A percentile compares a stretch with the other conserved stretches of the same genome.
These are phyloP conservation scores for Tetragnatha montana DNA, from an alignment of 2,888 invertebrate species.

Conservation along the genomic window DNA sequence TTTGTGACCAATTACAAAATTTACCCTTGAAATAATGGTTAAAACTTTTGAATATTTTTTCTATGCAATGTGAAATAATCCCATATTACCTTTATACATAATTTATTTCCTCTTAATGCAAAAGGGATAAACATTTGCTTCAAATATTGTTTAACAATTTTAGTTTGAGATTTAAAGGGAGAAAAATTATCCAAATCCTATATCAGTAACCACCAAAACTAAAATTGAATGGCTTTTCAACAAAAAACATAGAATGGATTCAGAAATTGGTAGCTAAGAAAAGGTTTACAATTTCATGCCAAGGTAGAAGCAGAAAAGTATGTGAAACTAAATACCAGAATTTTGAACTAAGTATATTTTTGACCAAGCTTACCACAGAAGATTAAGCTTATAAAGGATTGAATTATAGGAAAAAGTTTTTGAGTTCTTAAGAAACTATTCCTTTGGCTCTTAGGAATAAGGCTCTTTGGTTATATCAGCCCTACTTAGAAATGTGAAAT, in stretches of 20 bases:
- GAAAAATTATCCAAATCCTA: background rate
- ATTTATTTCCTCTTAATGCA: too few relatives aligned
- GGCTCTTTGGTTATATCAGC: background rate
- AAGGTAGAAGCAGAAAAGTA: background rate
- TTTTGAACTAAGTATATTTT: background rate
- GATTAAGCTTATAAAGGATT: background rate
- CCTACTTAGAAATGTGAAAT: background rate
- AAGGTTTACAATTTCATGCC: background rate
- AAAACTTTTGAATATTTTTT: too few relatives aligned
- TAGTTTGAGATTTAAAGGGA: background rate
- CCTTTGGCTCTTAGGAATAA: background rate
- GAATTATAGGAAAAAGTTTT: background rate
- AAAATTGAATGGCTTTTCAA: background rate
- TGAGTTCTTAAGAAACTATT: background rate
- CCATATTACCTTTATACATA: too few relatives aligned
- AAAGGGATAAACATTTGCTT: too few relatives aligned
- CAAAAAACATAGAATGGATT: background rate
- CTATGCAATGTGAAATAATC: too few relatives aligned
- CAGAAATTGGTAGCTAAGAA: background rate
- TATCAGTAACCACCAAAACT: background rate
- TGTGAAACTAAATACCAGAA: background rate
- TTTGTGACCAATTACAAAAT: too few relatives aligned
- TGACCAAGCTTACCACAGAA: background rate
- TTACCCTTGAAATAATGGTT: too few relatives aligned
- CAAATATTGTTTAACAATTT: background rate